These are phyloP conservation scores for Tychaedon coryphoeus DNA, from an alignment of 2,113 vertebrate genomes.

Conservation along the genomic window DNA sequence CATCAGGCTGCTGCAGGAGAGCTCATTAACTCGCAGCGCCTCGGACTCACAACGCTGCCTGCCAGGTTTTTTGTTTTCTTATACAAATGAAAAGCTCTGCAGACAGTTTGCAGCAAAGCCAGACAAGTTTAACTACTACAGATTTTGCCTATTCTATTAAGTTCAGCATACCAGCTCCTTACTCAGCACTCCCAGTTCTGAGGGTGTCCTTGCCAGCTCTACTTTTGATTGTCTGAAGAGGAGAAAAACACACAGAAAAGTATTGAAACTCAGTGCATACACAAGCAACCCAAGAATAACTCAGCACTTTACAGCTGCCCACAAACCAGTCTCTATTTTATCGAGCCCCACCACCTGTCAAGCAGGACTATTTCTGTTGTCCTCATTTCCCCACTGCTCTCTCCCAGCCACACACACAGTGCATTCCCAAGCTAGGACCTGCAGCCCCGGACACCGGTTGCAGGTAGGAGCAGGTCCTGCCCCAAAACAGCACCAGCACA, in stretches of 20 bases:
- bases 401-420: rapidly evolving
- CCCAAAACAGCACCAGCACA: rapidly evolving
- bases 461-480: rapidly evolving
- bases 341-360: neutral
- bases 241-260: neutral
- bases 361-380: neutral
- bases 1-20: neutral
- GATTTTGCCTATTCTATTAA: neutral
- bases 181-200: neutral
- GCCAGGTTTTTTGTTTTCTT: neutral
- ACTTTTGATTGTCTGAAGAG: neutral
- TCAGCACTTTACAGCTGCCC: neutral
- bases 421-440: neutral
- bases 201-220: neutral
- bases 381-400: neutral
- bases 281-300: neutral
- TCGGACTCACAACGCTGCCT: neutral
- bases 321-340: neutral
- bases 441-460: neutral
- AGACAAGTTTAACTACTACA: neutral
- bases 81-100: neutral
- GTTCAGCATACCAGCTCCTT: neutral
- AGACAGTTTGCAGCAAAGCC: neutral
- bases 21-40: neutral
- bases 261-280: neutral